Evolutionary conservation across 2,888 invertebrate species (phyloP), one percentile per base, ranked within the genome.

Genomic region (Theretra japonica): DNA sequence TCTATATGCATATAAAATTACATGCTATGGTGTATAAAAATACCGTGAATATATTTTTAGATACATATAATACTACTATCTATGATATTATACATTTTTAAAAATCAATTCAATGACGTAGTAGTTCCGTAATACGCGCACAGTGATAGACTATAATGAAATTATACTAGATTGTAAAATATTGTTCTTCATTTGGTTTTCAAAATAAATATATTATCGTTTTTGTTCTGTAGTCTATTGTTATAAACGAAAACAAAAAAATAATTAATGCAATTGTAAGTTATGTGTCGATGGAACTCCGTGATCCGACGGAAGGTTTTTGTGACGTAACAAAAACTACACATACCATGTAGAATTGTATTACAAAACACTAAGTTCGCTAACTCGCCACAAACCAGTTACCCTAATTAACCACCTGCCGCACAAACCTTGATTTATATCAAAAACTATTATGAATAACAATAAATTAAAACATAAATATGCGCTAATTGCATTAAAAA

Each of bases 401-500:
- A 21, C 21, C 23, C 48, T 23, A 65, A 65, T 48, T 48, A 65
- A 23, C 41, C 48, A 48, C 65, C 48, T 48, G 65, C 23, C 21
- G 48, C 28, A 65, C 23, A 41, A 65, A 65, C 48, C 11, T 23
- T 23, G 65, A 65, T 65, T 65, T 65, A 65, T 23, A 65, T 48
- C 3, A 19, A 41, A 65, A 23, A 65, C 5, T 4, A 65, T 48
- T 48, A 41, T 23, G 17, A 65, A 23, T 23, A 23, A 65, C 48
- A 48, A 33, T 48, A 41, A 23, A 65, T 41, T 21, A 15, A 48
- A 48, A 65, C 41, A 15, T 17, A 65, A 48, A 41, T 65, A 23
- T 23, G 23, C 23, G 65, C 17, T 65, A 65, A 65, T 65, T 48
- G 65, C 65, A 65, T 48, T 65, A 65, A 21, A 65, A 62, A 30